Evolutionary conservation across 2,888 invertebrate genomes (phyloP).

Genomic region (Oxytorus armatus): DNA sequence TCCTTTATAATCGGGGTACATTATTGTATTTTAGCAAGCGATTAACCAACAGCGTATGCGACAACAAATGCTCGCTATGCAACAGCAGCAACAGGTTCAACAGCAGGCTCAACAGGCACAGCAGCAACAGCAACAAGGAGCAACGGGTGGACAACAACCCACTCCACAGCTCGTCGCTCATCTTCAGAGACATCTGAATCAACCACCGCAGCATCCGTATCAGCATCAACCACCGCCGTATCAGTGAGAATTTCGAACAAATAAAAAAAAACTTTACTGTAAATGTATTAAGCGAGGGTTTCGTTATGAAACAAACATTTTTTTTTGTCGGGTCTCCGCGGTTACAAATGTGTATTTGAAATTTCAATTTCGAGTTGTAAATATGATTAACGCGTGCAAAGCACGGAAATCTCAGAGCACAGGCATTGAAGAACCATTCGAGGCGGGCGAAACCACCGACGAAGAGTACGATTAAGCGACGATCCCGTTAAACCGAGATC

Average conservation of each 20-base stretch:
- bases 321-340: background rate
- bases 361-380: constrained; percentile 51
- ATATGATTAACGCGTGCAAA: constrained; percentile 48
- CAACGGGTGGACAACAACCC: constrained; percentile 84
- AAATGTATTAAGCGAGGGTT: constrained; percentile 52
- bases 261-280: constrained; percentile 39
- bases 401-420: constrained; percentile 13
- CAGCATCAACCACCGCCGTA: constrained; percentile 87
- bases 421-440: constrained; percentile 15
- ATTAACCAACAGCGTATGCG: constrained; percentile 87
- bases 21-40: constrained; percentile 78
- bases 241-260: constrained; percentile 71
- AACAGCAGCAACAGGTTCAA: constrained; percentile 85
- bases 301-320: background rate
- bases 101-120: constrained; percentile 85
- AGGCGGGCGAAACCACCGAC: background rate
- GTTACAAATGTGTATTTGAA: constrained; percentile 22
- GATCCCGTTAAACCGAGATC: constrained; percentile 21
- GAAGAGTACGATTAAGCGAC: constrained; percentile 6
- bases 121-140: constrained; percentile 80
- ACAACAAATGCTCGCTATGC: constrained; percentile 90
- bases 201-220: constrained; percentile 85
- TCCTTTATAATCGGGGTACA: too few relatives aligned
- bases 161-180: constrained; percentile 89
- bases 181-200: constrained; percentile 87